Evolutionary conservation across 2,888 invertebrate species (phyloP).

Genomic region (Thecocarcelia acutangulata): DNA sequence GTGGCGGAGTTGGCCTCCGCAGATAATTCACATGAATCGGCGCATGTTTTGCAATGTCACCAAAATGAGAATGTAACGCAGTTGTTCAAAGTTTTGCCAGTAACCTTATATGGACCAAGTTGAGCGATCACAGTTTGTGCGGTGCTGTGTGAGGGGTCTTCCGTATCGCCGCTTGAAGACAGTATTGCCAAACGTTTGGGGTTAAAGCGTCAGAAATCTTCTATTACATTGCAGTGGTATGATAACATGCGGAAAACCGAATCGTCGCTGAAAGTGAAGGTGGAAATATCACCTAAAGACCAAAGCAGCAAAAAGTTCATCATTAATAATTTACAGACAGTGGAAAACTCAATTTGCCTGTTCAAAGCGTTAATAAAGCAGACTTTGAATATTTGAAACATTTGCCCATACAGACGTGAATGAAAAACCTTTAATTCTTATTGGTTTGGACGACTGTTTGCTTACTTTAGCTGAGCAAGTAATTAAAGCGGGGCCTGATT

Average conservation of each 20-base stretch:
- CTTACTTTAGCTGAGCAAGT: constrained; percentile 2
- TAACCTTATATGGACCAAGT: constrained; percentile 11
- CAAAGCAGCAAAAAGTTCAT: too few species aligned
- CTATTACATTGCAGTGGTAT: constrained; percentile 64
- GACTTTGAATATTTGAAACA: too few species aligned
- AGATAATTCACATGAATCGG: not conserved
- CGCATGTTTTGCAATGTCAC: constrained; percentile 3
- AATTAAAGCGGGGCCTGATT: constrained; percentile 18
- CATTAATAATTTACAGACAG: too few species aligned
- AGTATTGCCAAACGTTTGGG: constrained; percentile 53
- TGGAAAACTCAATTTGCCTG: constrained; percentile 25
- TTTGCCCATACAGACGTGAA: too few species aligned
- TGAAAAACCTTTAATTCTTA: too few species aligned
- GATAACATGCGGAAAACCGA: constrained; percentile 49
- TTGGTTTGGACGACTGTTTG: constrained; percentile 16
- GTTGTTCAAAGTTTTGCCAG: constrained; percentile 40
- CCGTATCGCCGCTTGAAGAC: constrained; percentile 55
- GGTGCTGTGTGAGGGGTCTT: constrained; percentile 26
- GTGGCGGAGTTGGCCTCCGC: not conserved
- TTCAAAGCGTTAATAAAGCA: too few species aligned
- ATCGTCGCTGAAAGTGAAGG: constrained; percentile 20
- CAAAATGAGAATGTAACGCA: not conserved
- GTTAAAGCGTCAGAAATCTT: constrained; percentile 49
- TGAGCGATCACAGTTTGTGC: not conserved
- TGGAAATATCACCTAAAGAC: too few species aligned